These are phyloP conservation scores for Bradypus variegatus DNA, from an alignment of 2,797 vertebrate species.

Conservation along the genomic window DNA sequence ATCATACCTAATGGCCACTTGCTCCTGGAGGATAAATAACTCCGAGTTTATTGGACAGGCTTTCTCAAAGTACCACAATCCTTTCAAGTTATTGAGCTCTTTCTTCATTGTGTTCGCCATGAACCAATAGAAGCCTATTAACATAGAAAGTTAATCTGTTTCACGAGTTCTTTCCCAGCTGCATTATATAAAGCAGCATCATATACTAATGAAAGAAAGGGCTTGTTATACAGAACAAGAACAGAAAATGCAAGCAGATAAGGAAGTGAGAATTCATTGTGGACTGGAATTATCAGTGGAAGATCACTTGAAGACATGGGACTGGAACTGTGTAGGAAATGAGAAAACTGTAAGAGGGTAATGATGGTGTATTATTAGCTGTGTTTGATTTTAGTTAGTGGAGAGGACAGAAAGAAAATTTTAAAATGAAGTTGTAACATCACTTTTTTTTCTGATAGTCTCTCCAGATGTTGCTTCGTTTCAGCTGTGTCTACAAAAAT, in stretches of 20 bases:
- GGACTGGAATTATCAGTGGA: neutral
- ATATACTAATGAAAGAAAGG: neutral
- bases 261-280: neutral
- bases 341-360: neutral
- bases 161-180: constrained; percentile 21
- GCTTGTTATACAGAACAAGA: neutral
- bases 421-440: neutral
- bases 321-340: neutral
- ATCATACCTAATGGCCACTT: neutral
- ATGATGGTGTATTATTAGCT: neutral
- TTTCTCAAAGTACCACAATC: constrained; percentile 20
- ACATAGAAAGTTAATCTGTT: constrained; percentile 32
- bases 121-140: constrained; percentile 29
- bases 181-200: neutral
- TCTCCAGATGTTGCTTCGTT: neutral
- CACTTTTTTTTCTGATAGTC: neutral
- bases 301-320: neutral
- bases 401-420: neutral
- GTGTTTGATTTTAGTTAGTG: neutral
- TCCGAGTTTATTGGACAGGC: neutral
- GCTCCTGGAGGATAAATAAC: constrained; percentile 1
- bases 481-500: neutral
- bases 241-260: neutral
- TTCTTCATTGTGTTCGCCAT: constrained; percentile 42
- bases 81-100: constrained; percentile 29